Evolutionary conservation across 2,113 vertebrate genomes (phyloP), one percentile per base, ranked within the genome.

Genomic region (Limnothrissa miodon): DNA sequence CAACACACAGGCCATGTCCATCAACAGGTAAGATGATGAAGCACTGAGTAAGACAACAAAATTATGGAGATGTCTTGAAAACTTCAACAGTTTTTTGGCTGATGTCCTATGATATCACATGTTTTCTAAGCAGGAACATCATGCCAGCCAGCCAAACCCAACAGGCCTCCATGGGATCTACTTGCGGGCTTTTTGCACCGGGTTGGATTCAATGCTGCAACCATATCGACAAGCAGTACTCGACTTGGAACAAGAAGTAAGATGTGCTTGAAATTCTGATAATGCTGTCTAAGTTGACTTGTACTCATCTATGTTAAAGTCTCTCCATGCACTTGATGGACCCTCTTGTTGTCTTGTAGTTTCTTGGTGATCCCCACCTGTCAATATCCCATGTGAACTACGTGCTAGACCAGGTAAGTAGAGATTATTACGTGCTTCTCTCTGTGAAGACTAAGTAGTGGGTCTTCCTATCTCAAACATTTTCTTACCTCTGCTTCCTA

Each of bases 301-400:
- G 66, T n/a, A n/a, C n/a, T n/a, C n/a, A n/a, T n/a, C n/a, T n/a
- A 8, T 66, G 7, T 74, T 4, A 4, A 74, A 56, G 23, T 1
- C 51, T 48, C 11, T 48, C 46, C 15, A 74, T 74, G 15, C 33
- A 1, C 15, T 48, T 62, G 74, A 48, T 6, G 42, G 33, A 29
- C 33, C 15, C n/a, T 45, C 21, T 81, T 87, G 89, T 83, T 88
- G 80, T 89, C 74, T 94, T 95, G 82, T 92, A 99, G 98, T 99
- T 99, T 90, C 93, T 99, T 82, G 95, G 96, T 39, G 98, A 99
- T 91, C 96, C 97, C 2, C 98, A 99, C 91, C 96, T 99, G 85
- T 96, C 97, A 8, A 96, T 98, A 91, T 97, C 98, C 0, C 97
- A 99, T 78, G 96, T 99, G 84, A 99, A 97, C 92, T 99, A 99